Percentiles rank a stretch among this genome's conserved stretches.
Evolutionary conservation across 2,888 invertebrate species (phyloP).

Genomic region (Gnatocerus cornutus): DNA sequence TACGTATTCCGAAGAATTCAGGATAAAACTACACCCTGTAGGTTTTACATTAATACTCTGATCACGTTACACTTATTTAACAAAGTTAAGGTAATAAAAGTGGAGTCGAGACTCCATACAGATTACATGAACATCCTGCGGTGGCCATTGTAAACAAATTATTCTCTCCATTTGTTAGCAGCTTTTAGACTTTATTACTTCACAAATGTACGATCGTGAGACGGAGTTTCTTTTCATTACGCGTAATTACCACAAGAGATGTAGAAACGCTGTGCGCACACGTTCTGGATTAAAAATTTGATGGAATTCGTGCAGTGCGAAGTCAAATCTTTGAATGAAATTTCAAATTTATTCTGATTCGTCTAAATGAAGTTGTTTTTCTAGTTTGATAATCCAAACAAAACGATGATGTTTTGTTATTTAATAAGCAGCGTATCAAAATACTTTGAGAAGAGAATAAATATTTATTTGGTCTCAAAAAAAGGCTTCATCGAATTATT

Average conservation of each 20-base stretch:
- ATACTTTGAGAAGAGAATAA: slow-evolving; percentile 9
- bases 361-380: background rate
- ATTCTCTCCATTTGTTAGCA: slow-evolving; percentile 11
- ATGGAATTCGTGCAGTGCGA: too few species aligned
- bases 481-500: slow-evolving; percentile 24
- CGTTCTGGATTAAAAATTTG: too few species aligned
- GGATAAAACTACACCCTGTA: slow-evolving; percentile 47
- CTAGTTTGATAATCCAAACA: slow-evolving; percentile 8
- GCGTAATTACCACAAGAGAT: too few species aligned
- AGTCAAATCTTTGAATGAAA: too few species aligned
- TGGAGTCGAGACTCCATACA: slow-evolving; percentile 30
- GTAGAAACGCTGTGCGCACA: too few species aligned
- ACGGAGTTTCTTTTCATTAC: too few species aligned
- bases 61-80: slow-evolving; percentile 47
- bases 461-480: slow-evolving; percentile 19
- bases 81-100: slow-evolving; percentile 47
- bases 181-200: slow-evolving; percentile 10
- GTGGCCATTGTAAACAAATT: slow-evolving; percentile 38
- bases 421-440: slow-evolving; percentile 15
- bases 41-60: slow-evolving; percentile 43
- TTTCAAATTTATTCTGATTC: too few species aligned
- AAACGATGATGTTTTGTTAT: background rate
- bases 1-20: slow-evolving; percentile 43
- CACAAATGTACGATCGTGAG: too few species aligned
- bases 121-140: slow-evolving; percentile 29